Conservation (phyloP, 2,888 invertebrate genomes). For the Lycocerus yunnanus region DNA sequence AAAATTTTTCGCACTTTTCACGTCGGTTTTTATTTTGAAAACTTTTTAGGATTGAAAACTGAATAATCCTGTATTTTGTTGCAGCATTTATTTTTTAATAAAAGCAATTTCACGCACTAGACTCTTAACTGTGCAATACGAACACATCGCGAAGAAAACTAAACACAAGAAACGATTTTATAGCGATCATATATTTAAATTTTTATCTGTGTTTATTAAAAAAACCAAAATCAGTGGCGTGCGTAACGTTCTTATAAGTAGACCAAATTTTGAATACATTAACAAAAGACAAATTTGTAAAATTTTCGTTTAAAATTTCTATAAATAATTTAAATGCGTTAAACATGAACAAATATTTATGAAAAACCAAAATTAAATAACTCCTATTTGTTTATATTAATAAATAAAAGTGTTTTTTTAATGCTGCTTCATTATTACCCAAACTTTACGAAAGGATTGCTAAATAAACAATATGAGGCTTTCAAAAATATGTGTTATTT, state of each 20-base stretch:
- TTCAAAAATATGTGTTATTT: constrained; percentile 20
- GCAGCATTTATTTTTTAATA: background rate
- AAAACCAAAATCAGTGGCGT: constrained; percentile 4
- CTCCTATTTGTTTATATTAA: background rate
- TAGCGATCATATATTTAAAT: constrained; percentile 20
- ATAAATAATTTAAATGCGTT: background rate
- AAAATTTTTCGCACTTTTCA: background rate
- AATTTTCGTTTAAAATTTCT: background rate
- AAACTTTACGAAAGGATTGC: constrained; percentile 2
- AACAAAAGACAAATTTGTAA: background rate
- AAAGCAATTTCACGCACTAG: background rate
- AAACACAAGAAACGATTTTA: constrained; percentile 20
- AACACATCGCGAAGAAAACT: constrained; percentile 10
- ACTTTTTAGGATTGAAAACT: background rate
- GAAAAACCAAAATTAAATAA: background rate
- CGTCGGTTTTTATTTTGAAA: background rate
- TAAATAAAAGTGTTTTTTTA: background rate
- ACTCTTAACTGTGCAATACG: background rate
- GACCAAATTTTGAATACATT: background rate
- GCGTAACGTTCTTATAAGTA: background rate
- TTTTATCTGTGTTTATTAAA: constrained; percentile 8
- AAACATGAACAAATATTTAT: background rate
- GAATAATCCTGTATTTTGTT: background rate
- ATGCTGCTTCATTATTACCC: background rate
- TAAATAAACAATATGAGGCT: constrained; percentile 12